These are phyloP conservation scores for Haplochromis burtoni DNA, from an alignment of 2,113 vertebrate species.

Conservation along the genomic window DNA sequence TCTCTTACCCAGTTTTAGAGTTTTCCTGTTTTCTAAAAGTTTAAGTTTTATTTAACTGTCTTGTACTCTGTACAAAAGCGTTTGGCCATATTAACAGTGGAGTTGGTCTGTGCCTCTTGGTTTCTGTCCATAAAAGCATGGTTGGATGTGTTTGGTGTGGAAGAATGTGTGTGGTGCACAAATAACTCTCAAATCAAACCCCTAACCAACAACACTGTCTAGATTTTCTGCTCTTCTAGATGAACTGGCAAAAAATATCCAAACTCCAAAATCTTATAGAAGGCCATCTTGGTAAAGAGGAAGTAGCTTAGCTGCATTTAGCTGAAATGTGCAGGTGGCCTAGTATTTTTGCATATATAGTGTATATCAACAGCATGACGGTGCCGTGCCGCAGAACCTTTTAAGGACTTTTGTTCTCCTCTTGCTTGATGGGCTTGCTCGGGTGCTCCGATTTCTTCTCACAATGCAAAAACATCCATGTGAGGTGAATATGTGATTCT, in stretches of 20 bases:
- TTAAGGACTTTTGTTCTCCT: neutral
- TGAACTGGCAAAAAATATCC: neutral
- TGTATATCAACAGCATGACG: neutral
- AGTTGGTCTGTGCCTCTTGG: neutral
- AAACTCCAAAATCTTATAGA: neutral
- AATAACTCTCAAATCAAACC: neutral
- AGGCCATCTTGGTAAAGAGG: neutral
- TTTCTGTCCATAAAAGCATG: neutral
- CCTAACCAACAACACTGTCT: neutral
- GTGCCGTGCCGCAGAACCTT: neutral
- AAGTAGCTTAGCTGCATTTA: neutral
- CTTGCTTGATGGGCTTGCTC: neutral
- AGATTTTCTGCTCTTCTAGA: neutral
- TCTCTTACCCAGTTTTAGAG: neutral
- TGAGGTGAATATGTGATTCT: neutral
- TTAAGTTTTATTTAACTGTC: neutral
- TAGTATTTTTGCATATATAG: neutral
- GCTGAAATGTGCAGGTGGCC: neutral
- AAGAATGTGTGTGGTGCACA: neutral
- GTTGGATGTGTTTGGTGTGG: neutral
- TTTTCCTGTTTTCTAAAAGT: neutral
- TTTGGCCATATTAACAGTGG: neutral
- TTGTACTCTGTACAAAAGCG: neutral
- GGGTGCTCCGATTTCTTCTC: neutral
- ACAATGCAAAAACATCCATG: neutral